phyloP scores from a whole-genome alignment of 2,888 invertebrate genomes.

The Biston betularia region DNA sequence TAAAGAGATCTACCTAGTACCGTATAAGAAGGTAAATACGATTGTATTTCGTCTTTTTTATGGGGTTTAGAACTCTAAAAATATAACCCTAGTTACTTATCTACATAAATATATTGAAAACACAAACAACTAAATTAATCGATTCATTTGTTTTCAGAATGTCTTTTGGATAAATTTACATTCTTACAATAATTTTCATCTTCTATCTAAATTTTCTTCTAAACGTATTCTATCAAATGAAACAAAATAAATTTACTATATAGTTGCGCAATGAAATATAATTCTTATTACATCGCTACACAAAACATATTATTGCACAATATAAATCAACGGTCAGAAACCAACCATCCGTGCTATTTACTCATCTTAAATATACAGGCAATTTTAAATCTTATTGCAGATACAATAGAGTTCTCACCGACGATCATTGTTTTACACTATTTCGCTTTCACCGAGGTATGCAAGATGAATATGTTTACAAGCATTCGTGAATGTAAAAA shows the following conservation, averaged over 20 bases:
- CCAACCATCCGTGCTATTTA: constrained; percentile 18
- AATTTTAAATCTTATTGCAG: constrained; percentile 34
- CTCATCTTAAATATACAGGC: constrained; percentile 16
- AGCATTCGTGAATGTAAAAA: constrained; percentile 45
- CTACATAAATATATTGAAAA: too few relatives aligned
- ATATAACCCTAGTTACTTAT: too few relatives aligned
- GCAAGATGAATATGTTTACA: constrained; percentile 54
- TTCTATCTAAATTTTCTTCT: constrained; percentile 11
- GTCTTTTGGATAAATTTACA: background rate
- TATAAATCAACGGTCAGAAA: constrained; percentile 26
- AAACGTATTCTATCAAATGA: constrained; percentile 36
- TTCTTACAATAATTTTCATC: constrained; percentile 6
- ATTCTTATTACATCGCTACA: constrained; percentile 44
- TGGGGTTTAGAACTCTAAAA: too few relatives aligned
- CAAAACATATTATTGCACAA: constrained; percentile 47
- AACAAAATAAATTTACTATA: constrained; percentile 21
- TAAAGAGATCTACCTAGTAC: too few relatives aligned
- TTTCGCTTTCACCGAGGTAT: constrained; percentile 65
- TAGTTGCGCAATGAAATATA: constrained; percentile 41
- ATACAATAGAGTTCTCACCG: constrained; percentile 23
- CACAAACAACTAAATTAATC: too few relatives aligned
- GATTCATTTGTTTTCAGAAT: background rate
- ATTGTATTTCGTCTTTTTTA: too few relatives aligned
- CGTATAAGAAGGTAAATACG: too few relatives aligned
- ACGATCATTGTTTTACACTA: constrained; percentile 43